Conservation (phyloP, 2,113 vertebrate species). For the Oncorhynchus keta region DNA sequence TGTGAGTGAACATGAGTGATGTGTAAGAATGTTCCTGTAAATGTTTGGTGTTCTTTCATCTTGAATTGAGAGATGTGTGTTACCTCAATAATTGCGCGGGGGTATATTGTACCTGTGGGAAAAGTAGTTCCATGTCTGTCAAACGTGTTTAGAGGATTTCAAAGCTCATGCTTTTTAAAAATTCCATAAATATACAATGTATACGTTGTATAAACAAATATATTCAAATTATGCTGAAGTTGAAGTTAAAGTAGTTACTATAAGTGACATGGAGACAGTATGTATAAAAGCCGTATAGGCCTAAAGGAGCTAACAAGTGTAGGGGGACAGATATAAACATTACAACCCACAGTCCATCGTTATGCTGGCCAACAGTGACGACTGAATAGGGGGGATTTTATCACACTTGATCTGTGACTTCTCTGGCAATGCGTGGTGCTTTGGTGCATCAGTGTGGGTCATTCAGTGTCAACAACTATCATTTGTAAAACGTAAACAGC, state of each 20-base stretch:
- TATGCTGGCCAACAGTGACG: not conserved
- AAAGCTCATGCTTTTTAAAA: not conserved
- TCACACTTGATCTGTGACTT: not conserved
- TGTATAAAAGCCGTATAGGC: too few species aligned
- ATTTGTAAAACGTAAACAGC: too few species aligned
- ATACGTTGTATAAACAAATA: not conserved
- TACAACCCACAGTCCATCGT: too few species aligned
- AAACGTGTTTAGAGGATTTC: not conserved
- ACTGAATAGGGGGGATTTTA: not conserved
- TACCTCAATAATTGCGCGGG: not conserved
- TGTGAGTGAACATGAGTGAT: slow-evolving; percentile 27
- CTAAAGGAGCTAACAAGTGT: too few species aligned
- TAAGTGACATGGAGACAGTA: too few species aligned
- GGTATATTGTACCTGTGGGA: not conserved
- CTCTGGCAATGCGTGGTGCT: not conserved
- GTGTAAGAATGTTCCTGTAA: slow-evolving; percentile 16
- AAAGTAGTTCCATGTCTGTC: not conserved
- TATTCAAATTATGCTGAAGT: not conserved
- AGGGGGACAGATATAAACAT: too few species aligned
- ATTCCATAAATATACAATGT: not conserved
- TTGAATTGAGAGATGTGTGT: not conserved
- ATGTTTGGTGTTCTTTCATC: slow-evolving; percentile 11
- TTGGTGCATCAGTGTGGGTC: too few species aligned
- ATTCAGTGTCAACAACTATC: too few species aligned
- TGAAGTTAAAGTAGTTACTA: too few species aligned